Evolutionary conservation across 1,140 invertebrate genomes (phyloP).

Genomic region (Listronotus bonariensis): DNA sequence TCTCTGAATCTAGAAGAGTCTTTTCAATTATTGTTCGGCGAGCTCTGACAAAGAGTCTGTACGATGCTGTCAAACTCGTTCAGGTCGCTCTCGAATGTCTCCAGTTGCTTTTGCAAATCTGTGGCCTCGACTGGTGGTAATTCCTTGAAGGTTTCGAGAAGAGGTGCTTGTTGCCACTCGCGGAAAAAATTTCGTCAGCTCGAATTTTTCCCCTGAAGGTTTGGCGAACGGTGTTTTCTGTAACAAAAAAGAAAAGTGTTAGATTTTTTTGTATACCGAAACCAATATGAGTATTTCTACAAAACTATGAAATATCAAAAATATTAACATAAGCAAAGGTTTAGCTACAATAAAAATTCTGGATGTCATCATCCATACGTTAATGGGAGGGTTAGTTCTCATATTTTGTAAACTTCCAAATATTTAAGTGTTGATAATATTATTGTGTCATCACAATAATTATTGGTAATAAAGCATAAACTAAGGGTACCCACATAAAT

Average conservation of each 20-base stretch:
- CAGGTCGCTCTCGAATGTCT: slow-evolving; percentile 74
- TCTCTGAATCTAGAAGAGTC: slow-evolving; percentile 3
- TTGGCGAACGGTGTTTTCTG: slow-evolving; percentile 67
- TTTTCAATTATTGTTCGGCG: slow-evolving; percentile 58
- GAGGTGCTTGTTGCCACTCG: slow-evolving; percentile 78
- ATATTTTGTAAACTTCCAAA: no score
- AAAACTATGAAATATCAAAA: no score
- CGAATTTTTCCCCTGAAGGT: slow-evolving; percentile 66
- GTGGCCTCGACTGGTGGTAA: slow-evolving; percentile 66
- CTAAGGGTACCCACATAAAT: no score
- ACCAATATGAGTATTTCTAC: no score
- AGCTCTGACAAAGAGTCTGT: slow-evolving; percentile 64
- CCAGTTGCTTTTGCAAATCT: slow-evolving; percentile 72
- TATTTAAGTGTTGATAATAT: no score
- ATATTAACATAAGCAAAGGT: no score
- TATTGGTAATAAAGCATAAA: no score
- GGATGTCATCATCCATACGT: no score
- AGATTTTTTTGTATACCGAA: background rate
- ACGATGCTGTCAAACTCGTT: slow-evolving; percentile 76
- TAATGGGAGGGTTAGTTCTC: no score
- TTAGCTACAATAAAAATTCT: no score
- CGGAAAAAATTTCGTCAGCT: slow-evolving; percentile 78
- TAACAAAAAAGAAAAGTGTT: slow-evolving; percentile 41
- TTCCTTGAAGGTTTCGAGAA: slow-evolving; percentile 67
- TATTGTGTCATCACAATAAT: no score